Percentiles rank a stretch among this genome's conserved stretches.
These are phyloP conservation scores for Aphelenchoides avenae DNA, from an alignment of 1,140 invertebrate genomes.

Conservation along the genomic window DNA sequence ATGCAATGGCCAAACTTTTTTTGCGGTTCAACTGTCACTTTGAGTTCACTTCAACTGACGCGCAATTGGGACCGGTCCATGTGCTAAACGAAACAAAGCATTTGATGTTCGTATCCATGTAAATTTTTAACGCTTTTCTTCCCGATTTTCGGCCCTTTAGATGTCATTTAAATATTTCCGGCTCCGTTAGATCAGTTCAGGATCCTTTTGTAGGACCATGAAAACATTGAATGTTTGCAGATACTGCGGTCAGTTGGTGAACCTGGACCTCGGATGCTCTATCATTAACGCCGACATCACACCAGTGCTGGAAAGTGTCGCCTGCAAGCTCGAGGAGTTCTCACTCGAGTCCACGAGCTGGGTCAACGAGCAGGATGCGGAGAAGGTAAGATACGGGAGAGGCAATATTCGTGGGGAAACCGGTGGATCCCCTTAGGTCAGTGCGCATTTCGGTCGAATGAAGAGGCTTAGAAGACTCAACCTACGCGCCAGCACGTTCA, in stretches of 20 bases:
- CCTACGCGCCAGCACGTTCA: neutral
- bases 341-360: constrained; percentile 31
- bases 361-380: constrained; percentile 17
- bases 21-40: no score
- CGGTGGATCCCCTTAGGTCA: constrained; percentile 11
- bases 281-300: constrained; percentile 30
- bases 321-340: constrained; percentile 22
- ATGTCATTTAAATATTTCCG: no score
- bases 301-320: constrained; percentile 20
- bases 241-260: constrained; percentile 23
- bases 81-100: no score
- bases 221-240: constrained; percentile 7
- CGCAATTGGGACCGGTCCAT: no score
- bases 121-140: no score
- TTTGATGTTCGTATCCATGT: no score
- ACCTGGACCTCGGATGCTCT: constrained; percentile 24
- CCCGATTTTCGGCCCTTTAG: no score
- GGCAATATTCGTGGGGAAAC: neutral
- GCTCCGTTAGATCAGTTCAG: no score
- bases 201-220: no score
- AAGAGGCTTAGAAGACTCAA: constrained; percentile 13
- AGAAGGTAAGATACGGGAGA: constrained; percentile 10
- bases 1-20: no score
- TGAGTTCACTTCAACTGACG: no score
- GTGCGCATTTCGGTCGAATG: constrained; percentile 8